Evolutionary conservation across 2,797 vertebrate species (phyloP).

Genomic region (Darevskia nairensis): DNA sequence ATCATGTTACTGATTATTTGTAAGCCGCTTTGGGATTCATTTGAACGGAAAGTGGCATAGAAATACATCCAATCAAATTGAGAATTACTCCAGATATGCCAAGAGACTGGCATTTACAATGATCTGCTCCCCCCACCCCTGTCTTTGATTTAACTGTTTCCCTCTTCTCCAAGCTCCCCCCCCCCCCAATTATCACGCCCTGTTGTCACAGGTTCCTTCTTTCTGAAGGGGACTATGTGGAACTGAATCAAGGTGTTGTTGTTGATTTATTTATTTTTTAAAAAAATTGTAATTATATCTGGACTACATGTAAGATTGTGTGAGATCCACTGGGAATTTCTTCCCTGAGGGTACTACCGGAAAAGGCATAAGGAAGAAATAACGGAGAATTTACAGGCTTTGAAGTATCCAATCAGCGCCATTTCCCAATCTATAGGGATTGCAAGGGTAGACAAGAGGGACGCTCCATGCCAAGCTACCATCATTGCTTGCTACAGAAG

Average conservation of each 20-base stretch:
- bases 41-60: too few species aligned
- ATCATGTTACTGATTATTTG: too few species aligned
- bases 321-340: background rate
- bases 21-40: too few species aligned
- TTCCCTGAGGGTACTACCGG: too few species aligned
- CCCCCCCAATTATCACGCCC: background rate
- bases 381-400: background rate
- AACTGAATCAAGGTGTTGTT: background rate
- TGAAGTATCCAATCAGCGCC: background rate
- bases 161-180: background rate
- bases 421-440: background rate
- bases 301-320: background rate
- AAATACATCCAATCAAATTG: too few species aligned
- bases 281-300: background rate
- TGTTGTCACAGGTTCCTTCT: background rate
- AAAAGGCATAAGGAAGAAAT: background rate
- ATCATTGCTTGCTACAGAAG: background rate
- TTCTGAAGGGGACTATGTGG: accelerated
- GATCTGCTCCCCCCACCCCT: background rate
- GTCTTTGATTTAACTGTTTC: background rate
- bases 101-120: background rate
- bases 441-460: background rate
- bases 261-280: too few species aligned
- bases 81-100: background rate
- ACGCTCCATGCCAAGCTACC: background rate